Base-by-base conservation (phyloP, 2,888 invertebrate genomes). In the Lottia scabra region DNA sequence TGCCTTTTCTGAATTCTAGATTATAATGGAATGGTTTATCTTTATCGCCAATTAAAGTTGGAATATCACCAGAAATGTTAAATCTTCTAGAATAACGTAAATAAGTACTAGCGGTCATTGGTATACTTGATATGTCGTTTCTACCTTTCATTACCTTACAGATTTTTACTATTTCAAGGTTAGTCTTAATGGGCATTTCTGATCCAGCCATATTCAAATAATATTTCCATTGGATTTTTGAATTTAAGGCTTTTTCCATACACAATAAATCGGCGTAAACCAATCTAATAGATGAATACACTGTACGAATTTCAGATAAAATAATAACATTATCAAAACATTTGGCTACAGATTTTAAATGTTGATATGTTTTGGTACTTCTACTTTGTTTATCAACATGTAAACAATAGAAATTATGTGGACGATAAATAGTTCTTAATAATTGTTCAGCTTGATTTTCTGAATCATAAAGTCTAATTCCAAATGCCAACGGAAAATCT, bases 141-240 rank as follows among this genome's bases (percentile, higher is more conserved):
- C 84, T 80, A 5, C 89, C 89, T 67, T 87, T 85, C 68, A 86
- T 81, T 27, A 83, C 68, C 71, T 84, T 83, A 10, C 88, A 75
- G 10, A 88, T 87, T 68, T 80, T 75, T 2, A 87, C 87, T 43
- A 89, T 74, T 74, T 89, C 87, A 4, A 81, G 74, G 75, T 89
- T 89, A 5, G 88, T 88, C 67, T 83, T 84, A 43, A 87, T 73
- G 38, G 88, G 88, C 68, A 88, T 84, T 71, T 88, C 87, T 63
- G 87, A 83, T 4, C 86, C 88, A 0, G 88, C 84, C 8, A 88
- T 80, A 68, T 89, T 89, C 45, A 89, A 85, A 73, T 85, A 85
- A 74, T 89, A 89, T 68, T 84, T 85, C 88, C 88, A 89, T 43
- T 78, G 78, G 10, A 76, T 67, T 6, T 69, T 63, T 10, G 80